These are phyloP conservation scores for Netta rufina DNA, from an alignment of 2,797 vertebrate species.

Conservation along the genomic window DNA sequence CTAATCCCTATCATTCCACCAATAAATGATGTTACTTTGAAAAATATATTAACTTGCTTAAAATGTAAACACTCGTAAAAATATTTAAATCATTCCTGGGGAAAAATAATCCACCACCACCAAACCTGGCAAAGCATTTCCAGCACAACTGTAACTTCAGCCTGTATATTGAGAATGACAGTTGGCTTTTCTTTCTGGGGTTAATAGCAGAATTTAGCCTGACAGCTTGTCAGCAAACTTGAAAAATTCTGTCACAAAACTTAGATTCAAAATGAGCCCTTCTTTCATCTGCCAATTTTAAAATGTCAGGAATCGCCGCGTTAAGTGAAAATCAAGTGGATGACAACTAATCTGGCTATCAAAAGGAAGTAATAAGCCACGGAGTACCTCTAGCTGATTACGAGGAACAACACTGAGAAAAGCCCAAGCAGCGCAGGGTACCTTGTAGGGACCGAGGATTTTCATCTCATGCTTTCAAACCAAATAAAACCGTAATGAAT, in stretches of 20 bases:
- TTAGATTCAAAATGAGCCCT: conserved; percentile 78
- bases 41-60: background rate
- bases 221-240: conserved; percentile 87
- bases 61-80: background rate
- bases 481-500: fast-evolving
- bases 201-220: conserved; percentile 82
- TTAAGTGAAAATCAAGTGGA: conserved; percentile 67
- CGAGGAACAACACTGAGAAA: conserved; percentile 57
- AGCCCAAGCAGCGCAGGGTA: background rate
- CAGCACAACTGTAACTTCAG: conserved; percentile 64
- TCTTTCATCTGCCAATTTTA: conserved; percentile 83
- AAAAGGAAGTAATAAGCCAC: conserved; percentile 62
- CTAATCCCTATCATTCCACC: background rate
- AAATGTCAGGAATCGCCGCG: conserved; percentile 70
- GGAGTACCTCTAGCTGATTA: conserved; percentile 59
- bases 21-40: background rate
- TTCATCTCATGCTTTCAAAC: background rate
- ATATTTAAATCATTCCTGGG: background rate
- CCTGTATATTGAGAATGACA: conserved; percentile 81
- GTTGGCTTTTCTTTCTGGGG: conserved; percentile 79
- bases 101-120: background rate
- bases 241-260: conserved; percentile 82
- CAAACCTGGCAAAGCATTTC: conserved; percentile 59
- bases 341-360: conserved; percentile 72
- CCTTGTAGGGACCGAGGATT: conserved; percentile 33